These are phyloP conservation scores for Ametastegia equiseti DNA, from an alignment of 2,888 invertebrate species.

Conservation along the genomic window DNA sequence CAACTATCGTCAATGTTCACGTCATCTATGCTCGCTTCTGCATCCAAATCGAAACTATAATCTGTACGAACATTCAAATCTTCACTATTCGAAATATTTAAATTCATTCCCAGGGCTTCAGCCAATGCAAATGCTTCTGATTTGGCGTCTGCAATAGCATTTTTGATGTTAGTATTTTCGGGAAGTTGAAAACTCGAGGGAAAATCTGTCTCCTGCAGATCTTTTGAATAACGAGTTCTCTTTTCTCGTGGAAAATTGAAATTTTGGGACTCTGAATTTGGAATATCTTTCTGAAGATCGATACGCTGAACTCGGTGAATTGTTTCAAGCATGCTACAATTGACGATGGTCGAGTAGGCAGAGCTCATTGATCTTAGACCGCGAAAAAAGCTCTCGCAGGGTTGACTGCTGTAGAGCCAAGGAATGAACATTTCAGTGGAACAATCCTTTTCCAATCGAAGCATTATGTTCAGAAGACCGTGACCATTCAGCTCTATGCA, in stretches of 20 bases:
- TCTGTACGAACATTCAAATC: too few relatives aligned
- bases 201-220: too few relatives aligned
- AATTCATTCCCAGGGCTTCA: too few relatives aligned
- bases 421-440: neutral
- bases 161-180: too few relatives aligned
- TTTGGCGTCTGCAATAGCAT: too few relatives aligned
- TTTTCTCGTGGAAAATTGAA: neutral
- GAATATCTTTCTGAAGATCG: conserved; percentile 5
- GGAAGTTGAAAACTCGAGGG: too few relatives aligned
- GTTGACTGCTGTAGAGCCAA: neutral
- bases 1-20: too few relatives aligned
- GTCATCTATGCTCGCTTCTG: too few relatives aligned
- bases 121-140: too few relatives aligned
- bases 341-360: neutral
- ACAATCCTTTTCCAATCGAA: neutral
- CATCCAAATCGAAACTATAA: too few relatives aligned
- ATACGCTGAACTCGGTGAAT: conserved; percentile 20
- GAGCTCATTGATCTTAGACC: neutral
- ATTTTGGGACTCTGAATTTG: neutral
- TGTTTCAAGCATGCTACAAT: conserved; percentile 17
- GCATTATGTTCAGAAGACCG: neutral
- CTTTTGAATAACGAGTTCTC: neutral
- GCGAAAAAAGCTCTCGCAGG: conserved; percentile 6
- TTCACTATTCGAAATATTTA: too few relatives aligned
- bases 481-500: conserved; percentile 50